These are phyloP conservation scores for Notamacropus eugenii DNA, from an alignment of 2,797 vertebrate genomes.

Conservation along the genomic window DNA sequence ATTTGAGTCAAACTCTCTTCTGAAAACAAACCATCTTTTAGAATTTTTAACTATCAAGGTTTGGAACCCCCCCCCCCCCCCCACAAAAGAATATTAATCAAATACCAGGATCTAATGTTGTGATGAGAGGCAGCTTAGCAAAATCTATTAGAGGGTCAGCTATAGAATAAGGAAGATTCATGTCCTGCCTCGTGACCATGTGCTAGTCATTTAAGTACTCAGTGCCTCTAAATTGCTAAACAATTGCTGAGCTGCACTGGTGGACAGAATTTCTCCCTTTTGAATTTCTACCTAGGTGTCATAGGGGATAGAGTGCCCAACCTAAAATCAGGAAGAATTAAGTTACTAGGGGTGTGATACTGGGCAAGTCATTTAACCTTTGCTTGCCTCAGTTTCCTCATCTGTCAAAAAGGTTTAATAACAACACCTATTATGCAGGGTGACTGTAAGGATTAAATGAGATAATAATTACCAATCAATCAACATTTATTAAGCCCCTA, in stretches of 20 bases:
- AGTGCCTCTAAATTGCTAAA: neutral
- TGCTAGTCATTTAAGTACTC: neutral
- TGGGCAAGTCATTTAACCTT: neutral
- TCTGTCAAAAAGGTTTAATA: neutral
- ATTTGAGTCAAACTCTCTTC: conserved; percentile 22
- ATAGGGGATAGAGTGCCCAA: neutral
- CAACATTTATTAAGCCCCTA: neutral
- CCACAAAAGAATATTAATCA: conserved; percentile 18
- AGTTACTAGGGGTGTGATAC: neutral
- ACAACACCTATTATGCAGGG: neutral
- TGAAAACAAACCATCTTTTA: conserved; percentile 25
- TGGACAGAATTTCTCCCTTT: neutral
- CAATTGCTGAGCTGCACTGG: neutral
- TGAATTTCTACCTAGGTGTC: neutral
- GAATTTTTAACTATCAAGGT: conserved; percentile 17
- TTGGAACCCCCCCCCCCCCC: neutral
- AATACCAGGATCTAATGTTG: neutral
- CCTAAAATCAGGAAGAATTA: neutral
- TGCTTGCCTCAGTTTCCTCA: neutral
- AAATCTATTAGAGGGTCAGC: neutral
- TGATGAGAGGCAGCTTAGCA: neutral
- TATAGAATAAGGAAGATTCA: neutral
- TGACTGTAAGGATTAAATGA: neutral
- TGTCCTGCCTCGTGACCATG: neutral
- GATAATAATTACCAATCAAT: neutral